phyloP scores from a whole-genome alignment of 2,113 vertebrate genomes.

The Macquaria ambigua region DNA sequence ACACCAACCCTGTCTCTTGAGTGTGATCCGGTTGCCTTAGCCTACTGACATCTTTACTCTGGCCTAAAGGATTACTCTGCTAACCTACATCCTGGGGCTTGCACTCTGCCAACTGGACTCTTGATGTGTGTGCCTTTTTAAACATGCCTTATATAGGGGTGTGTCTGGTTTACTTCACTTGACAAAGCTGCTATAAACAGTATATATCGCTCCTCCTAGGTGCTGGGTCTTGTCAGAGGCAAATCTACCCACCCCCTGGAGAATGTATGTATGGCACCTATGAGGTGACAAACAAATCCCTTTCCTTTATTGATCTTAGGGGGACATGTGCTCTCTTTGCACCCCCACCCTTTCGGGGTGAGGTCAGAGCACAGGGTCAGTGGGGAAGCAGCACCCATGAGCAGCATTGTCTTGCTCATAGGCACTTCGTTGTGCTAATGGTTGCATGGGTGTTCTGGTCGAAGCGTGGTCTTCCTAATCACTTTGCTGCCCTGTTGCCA shows the following conservation, averaged over 20 bases:
- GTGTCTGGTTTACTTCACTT: conserved; percentile 2
- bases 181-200: neutral
- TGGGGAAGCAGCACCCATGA: neutral
- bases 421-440: conserved; percentile 11
- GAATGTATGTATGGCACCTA: neutral
- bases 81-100: conserved; percentile 77
- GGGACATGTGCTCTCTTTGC: neutral
- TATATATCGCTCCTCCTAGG: neutral
- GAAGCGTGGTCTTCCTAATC: neutral
- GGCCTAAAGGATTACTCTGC: conserved; percentile 79
- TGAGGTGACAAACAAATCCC: conserved; percentile 21
- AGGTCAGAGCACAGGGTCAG: conserved; percentile 53
- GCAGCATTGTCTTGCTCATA: neutral
- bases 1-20: neutral
- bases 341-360: neutral
- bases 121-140: conserved; percentile 7
- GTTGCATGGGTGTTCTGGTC: neutral
- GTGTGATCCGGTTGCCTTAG: conserved; percentile 57
- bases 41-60: conserved; percentile 77
- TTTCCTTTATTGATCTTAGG: conserved; percentile 57
- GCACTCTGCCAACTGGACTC: conserved; percentile 56
- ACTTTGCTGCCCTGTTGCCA: neutral
- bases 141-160: neutral
- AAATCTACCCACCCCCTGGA: neutral
- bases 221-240: neutral